Percentiles rank a stretch among this genome's conserved stretches.
These are phyloP conservation scores for Dallia pectoralis DNA, from an alignment of 2,797 vertebrate species.

Conservation along the genomic window DNA sequence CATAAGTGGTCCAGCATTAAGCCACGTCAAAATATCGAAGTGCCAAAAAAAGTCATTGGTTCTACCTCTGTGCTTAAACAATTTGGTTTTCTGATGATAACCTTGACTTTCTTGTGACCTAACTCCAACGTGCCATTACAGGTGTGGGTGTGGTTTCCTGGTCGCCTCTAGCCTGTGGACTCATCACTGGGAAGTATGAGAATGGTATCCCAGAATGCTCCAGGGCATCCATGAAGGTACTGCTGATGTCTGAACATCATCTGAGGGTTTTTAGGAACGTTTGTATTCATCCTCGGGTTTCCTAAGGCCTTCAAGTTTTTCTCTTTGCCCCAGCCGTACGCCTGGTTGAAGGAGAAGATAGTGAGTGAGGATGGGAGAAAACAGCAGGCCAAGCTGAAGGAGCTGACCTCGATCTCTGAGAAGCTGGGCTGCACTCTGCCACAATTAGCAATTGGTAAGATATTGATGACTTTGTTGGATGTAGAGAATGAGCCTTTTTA, in stretches of 20 bases:
- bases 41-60: neutral
- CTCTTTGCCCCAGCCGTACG: constrained; percentile 82
- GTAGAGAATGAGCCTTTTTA: neutral
- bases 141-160: constrained; percentile 98
- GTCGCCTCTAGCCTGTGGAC: constrained; percentile 96
- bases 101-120: constrained; percentile 13
- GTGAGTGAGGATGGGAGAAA: constrained; percentile 92
- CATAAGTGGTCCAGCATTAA: neutral
- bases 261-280: constrained; percentile 9
- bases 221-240: constrained; percentile 93
- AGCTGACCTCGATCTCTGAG: constrained; percentile 88
- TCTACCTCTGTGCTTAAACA: neutral
- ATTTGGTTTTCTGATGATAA: neutral
- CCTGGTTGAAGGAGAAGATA: constrained; percentile 97
- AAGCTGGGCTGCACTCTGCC: constrained; percentile 95
- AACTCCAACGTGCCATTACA: constrained; percentile 49
- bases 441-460: constrained; percentile 92
- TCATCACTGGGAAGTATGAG: constrained; percentile 98
- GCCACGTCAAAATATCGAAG: neutral
- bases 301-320: constrained; percentile 10
- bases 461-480: neutral
- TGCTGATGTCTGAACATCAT: neutral
- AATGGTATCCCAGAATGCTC: constrained; percentile 92
- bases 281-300: neutral
- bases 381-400: constrained; percentile 94